These are phyloP conservation scores for Scaptodrosophila latifasciaeformis DNA, from an alignment of 2,888 invertebrate species.

Conservation along the genomic window DNA sequence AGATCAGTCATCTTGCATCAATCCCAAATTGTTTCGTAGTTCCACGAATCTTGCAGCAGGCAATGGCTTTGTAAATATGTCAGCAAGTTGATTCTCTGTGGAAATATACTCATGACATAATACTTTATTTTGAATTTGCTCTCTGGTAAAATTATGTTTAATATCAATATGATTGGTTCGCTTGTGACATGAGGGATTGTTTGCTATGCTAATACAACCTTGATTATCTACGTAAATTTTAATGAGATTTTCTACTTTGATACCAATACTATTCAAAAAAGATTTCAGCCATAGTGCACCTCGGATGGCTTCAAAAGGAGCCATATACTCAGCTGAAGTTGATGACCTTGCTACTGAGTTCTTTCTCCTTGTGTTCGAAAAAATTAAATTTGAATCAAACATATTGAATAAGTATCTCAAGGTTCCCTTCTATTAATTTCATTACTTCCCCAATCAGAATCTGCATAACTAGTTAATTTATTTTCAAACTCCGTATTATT, in stretches of 20 bases:
- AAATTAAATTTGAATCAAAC: slow-evolving; percentile 30
- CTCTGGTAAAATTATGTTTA: slow-evolving; percentile 36
- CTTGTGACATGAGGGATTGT: no score
- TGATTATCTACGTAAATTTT: no score
- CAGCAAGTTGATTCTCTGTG: no score
- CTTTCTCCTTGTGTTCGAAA: slow-evolving; percentile 29
- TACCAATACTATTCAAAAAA: no score
- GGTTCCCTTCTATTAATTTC: slow-evolving; percentile 36
- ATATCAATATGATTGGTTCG: slow-evolving; percentile 41
- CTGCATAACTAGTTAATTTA: no score
- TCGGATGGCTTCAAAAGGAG: slow-evolving; percentile 29
- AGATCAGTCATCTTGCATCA: no score
- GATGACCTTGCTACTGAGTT: slow-evolving; percentile 33
- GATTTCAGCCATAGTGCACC: slow-evolving; percentile 36
- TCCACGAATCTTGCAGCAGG: slow-evolving; percentile 12
- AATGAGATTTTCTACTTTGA: no score
- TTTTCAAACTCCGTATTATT: no score
- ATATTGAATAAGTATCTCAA: slow-evolving; percentile 34
- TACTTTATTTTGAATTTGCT: no score
- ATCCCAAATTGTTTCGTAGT: no score
- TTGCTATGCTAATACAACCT: no score
- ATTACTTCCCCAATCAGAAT: slow-evolving; percentile 40
- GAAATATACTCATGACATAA: no score
- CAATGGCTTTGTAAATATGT: slow-evolving; percentile 25
- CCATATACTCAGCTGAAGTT: slow-evolving; percentile 34